Evolutionary conservation across 2,113 vertebrate species (phyloP).

Genomic region (Lepisosteus osseus): DNA sequence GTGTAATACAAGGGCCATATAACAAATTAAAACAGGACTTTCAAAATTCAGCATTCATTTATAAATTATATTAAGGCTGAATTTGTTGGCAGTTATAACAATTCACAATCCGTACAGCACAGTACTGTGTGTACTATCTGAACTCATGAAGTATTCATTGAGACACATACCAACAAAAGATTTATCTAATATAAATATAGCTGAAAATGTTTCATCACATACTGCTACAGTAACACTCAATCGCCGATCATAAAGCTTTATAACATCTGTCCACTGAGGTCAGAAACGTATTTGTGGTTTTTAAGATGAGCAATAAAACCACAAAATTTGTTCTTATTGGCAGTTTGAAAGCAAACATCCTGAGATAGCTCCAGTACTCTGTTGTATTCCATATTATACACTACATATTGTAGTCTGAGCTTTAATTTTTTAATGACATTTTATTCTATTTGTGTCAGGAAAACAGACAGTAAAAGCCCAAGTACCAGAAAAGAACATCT

Average conservation of each 20-base stretch:
- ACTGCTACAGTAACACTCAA: background rate
- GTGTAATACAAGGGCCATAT: too few relatives aligned
- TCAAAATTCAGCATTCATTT: background rate
- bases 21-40: too few relatives aligned
- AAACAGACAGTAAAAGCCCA: too few relatives aligned
- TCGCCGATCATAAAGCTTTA: background rate
- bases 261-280: background rate
- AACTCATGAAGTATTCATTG: background rate
- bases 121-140: constrained; percentile 1
- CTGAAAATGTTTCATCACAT: background rate
- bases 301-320: background rate
- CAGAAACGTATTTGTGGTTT: background rate
- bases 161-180: constrained; percentile 6
- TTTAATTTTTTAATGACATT: too few relatives aligned
- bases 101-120: background rate
- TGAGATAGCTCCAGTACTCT: background rate
- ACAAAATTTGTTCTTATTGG: background rate
- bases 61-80: background rate
- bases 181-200: constrained; percentile 1
- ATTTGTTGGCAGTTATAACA: too few relatives aligned
- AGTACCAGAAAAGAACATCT: too few relatives aligned
- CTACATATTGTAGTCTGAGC: too few relatives aligned
- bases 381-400: background rate
- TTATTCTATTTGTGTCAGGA: too few relatives aligned
- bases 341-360: background rate